Evolutionary conservation across 2,797 vertebrate genomes (phyloP).

Genomic region (Simalia tracyae): DNA sequence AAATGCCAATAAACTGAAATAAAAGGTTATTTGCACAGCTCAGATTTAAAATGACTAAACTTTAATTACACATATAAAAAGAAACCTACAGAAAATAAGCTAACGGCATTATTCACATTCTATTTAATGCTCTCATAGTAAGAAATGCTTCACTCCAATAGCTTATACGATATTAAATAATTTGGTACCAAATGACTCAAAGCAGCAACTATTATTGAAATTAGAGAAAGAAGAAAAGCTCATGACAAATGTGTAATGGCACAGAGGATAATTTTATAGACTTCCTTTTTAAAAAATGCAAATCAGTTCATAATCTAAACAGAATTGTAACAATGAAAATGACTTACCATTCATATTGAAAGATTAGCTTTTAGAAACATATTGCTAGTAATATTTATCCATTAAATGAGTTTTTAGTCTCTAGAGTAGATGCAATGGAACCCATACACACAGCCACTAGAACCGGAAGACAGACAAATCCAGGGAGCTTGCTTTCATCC

Average conservation of each 20-base stretch:
- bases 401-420: conserved; percentile 71
- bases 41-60: conserved; percentile 35
- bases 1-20: neutral
- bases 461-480: conserved; percentile 66
- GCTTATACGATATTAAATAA: neutral
- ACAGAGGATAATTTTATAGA: conserved; percentile 49
- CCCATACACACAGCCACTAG: conserved; percentile 59
- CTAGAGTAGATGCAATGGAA: conserved; percentile 67
- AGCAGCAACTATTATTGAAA: conserved; percentile 13
- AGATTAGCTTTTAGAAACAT: conserved; percentile 77
- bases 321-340: conserved; percentile 57
- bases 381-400: conserved; percentile 76
- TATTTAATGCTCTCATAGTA: conserved; percentile 23
- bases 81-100: neutral
- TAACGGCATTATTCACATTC: conserved; percentile 39
- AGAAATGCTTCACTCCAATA: neutral
- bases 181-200: conserved; percentile 15
- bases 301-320: conserved; percentile 43
- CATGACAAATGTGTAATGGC: neutral
- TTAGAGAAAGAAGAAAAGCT: conserved; percentile 58
- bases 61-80: neutral
- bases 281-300: conserved; percentile 33
- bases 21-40: neutral
- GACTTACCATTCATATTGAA: conserved; percentile 83
- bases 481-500: conserved; percentile 69